These are phyloP conservation scores for Littorina saxatilis DNA, from an alignment of 1,140 invertebrate species.

Conservation along the genomic window DNA sequence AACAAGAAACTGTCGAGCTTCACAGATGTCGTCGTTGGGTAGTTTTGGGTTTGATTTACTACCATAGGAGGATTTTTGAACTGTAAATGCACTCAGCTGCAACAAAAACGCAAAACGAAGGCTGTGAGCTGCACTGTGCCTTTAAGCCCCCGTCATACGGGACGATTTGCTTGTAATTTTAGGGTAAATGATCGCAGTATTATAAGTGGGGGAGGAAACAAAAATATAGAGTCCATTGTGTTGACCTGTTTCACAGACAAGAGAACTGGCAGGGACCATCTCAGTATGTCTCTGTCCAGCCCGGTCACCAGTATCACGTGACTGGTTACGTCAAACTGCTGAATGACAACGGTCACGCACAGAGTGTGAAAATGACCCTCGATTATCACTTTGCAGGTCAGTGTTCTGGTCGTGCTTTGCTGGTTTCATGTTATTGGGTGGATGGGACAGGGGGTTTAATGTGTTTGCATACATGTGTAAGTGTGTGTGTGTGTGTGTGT, in stretches of 20 bases:
- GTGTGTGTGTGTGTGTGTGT: neutral
- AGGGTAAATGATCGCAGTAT: too few relatives aligned
- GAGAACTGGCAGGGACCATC: slow-evolving; percentile 13
- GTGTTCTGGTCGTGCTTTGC: neutral
- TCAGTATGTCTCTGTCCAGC: neutral
- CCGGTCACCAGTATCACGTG: slow-evolving; percentile 10
- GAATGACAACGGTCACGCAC: neutral
- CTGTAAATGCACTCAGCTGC: too few relatives aligned
- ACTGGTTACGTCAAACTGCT: slow-evolving; percentile 22
- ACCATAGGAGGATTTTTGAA: too few relatives aligned
- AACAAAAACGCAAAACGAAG: too few relatives aligned
- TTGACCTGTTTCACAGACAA: slow-evolving; percentile 3
- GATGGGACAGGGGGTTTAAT: neutral
- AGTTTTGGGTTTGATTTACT: too few relatives aligned
- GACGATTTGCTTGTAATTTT: neutral
- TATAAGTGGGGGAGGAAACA: too few relatives aligned
- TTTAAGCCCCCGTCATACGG: too few relatives aligned
- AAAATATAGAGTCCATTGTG: too few relatives aligned
- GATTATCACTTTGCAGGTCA: slow-evolving; percentile 8
- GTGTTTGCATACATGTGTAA: neutral
- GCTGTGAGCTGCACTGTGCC: too few relatives aligned
- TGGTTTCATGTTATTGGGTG: neutral
- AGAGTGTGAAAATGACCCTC: neutral
- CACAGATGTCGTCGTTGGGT: too few relatives aligned
- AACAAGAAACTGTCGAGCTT: too few relatives aligned